Evolutionary conservation across 2,113 vertebrate genomes (phyloP).

Genomic region (Proteles cristata): DNA sequence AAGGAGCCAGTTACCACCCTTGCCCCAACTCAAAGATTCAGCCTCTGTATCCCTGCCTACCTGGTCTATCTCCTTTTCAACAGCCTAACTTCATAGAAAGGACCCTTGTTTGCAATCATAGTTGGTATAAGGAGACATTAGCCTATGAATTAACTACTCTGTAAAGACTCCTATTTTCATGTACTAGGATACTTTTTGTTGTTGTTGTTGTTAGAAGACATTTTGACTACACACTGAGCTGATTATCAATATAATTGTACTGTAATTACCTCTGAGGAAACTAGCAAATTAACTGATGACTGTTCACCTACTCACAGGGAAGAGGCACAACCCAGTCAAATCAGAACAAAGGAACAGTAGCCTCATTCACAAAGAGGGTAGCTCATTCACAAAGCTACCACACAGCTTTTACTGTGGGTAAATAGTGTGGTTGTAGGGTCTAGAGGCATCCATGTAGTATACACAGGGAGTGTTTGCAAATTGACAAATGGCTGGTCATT

Average conservation of each 20-base stretch:
- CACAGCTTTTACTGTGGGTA: slow-evolving; percentile 20
- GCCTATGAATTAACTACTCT: slow-evolving; percentile 34
- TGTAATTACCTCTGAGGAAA: slow-evolving; percentile 79
- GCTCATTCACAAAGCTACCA: background rate
- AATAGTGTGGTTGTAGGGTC: background rate
- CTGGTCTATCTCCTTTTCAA: background rate
- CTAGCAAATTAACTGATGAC: slow-evolving; percentile 81
- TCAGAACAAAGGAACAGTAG: slow-evolving; percentile 78
- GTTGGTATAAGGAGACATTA: slow-evolving; percentile 14
- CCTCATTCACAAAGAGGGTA: slow-evolving; percentile 74
- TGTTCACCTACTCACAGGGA: slow-evolving; percentile 78
- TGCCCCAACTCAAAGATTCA: background rate
- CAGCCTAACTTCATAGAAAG: slow-evolving; percentile 15
- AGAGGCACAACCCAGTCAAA: slow-evolving; percentile 81
- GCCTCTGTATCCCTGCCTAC: background rate
- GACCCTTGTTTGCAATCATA: slow-evolving; percentile 10
- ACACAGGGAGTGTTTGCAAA: background rate
- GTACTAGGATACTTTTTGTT: background rate
- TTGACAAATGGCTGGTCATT: slow-evolving; percentile 23
- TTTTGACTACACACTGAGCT: slow-evolving; percentile 80
- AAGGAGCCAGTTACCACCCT: background rate
- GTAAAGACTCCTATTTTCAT: slow-evolving; percentile 18
- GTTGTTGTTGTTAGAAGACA: slow-evolving; percentile 57
- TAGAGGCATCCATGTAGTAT: background rate
- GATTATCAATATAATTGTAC: slow-evolving; percentile 84